Evolutionary conservation across 2,797 vertebrate genomes (phyloP), one percentile per base, ranked within the genome.

Genomic region (Sebastes diaconus): DNA sequence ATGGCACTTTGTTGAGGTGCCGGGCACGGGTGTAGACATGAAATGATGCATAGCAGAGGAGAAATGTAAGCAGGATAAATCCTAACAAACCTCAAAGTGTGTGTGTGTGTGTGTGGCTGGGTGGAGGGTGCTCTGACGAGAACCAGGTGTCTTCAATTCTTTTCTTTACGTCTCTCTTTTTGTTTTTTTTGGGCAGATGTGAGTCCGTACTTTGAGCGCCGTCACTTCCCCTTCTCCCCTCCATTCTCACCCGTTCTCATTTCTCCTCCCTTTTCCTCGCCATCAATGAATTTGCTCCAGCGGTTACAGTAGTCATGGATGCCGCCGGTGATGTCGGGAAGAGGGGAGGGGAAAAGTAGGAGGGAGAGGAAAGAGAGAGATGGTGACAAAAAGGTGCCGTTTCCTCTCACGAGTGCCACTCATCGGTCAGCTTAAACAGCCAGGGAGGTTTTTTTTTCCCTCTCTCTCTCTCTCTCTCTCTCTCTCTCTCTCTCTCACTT

Each of bases 11-110:
- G 90, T 83, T 81, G 88, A 92, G 90, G 88, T 87, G 92, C 88
- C 24, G 86, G 86, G 75, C 76, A 88, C 36, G 89, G 86, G 89
- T 93, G 91, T 89, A 89, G 92, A 93, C 86, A 59, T 91, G 90
- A 93, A 94, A 93, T 93, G 92, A 92, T 94, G 91, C 92, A 87
- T 94, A 89, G 90, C 91, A 90, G 91, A 92, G 87, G 91, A 94
- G 90, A 93, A 92, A 93, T 92, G 89, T 90, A 89, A 91, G 91
- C 88, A 91, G 89, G 88, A 89, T 92, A 90, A 86, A 90, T 90
- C 88, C 89, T 86, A 91, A 85, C 90, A 92, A 90, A 93, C 88
- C 90, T 89, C 85, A 89, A 85, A 86, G 84, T 83, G 77, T 85
- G 87, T 85, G 67, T 30, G 29, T 57, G 54, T 57, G 71, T 74